phyloP scores from a whole-genome alignment of 2,888 invertebrate species.

The Ptychoptera contaminata region DNA sequence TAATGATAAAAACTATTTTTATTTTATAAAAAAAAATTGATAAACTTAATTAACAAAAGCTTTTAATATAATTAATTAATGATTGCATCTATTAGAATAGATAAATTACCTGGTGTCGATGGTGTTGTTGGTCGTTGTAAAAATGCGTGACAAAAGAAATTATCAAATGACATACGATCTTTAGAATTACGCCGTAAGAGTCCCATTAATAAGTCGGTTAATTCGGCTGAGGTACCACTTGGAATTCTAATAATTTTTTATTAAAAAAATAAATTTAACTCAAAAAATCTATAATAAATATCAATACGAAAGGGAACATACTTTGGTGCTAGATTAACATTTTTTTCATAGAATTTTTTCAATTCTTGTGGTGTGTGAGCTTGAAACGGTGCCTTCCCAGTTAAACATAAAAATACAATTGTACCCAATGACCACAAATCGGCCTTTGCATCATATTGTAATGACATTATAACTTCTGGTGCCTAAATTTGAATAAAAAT shows the following conservation, averaged over 20 bases:
- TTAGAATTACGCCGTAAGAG: slow-evolving; percentile 82
- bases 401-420: slow-evolving; percentile 95
- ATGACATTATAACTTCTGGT: slow-evolving; percentile 97
- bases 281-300: not conserved
- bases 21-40: too few species aligned
- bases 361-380: slow-evolving; percentile 95
- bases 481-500: slow-evolving; percentile 45
- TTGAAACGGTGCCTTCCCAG: slow-evolving; percentile 96
- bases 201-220: slow-evolving; percentile 72
- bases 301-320: slow-evolving; percentile 32
- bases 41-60: too few species aligned
- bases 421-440: slow-evolving; percentile 99
- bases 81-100: too few species aligned
- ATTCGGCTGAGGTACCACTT: slow-evolving; percentile 74
- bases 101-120: slow-evolving; percentile 31
- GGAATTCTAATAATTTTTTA: slow-evolving; percentile 58
- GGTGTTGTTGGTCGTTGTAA: slow-evolving; percentile 47
- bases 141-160: slow-evolving; percentile 91
- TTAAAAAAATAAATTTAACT: slow-evolving; percentile 8
- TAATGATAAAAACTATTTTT: too few species aligned
- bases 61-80: not conserved
- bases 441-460: slow-evolving; percentile 97
- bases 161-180: slow-evolving; percentile 91
- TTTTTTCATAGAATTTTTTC: slow-evolving; percentile 93
- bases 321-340: slow-evolving; percentile 79